Base-by-base conservation (phyloP, 2,888 invertebrate genomes). In the Plusia festucae region DNA sequence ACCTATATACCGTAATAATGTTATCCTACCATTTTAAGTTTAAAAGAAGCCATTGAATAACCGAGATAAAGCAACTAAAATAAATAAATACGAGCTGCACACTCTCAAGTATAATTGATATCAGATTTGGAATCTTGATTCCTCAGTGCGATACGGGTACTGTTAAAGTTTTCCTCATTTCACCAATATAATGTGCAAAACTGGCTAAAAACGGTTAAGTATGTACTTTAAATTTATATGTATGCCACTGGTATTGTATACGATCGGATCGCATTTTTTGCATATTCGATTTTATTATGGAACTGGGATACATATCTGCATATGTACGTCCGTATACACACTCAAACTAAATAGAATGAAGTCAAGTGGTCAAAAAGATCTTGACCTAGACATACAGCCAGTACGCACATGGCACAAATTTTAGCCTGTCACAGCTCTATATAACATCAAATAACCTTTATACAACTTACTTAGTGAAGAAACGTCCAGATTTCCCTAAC, bases 131-230 rank as follows among this genome's bases (percentile, higher is more conserved):
- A 51, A 57, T 57, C 46, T 51, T 32, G 7, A 57, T 20, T 46
- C 8, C 30, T 30, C 30, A 13, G 46, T 30, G 24, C 13, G 18
- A 56, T n/a, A 40, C 34, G 34, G 52, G 40, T 52, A 52, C 52
- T 56, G 30, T 27, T 30, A 9, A 11, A 0, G 4, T 64, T 58
- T 53, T 64, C 63, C 63, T 64, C 58, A 64, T 64, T 64, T 64
- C 63, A 49, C 58, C 63, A 16, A 30, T 30, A 51, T 30, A 52
- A 24, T 49, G 54, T 32, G 32, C 46, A 32, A 49, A 51, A 58
- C 32, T 1, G n/a, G 46, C 16, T 27, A 46, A 27, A 44, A 24
- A 56, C n/a, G 22, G 16, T 16, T 7, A 44, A 9, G 44, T 40
- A 55, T 20, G 18, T 49, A 20, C 8, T 18, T 9, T 16, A 11